A percentile compares a stretch with the other conserved stretches of the same genome.
These are phyloP conservation scores for Lytechinus pictus DNA, from an alignment of 35 echinoderm and acorn worm species.

Conservation along the genomic window DNA sequence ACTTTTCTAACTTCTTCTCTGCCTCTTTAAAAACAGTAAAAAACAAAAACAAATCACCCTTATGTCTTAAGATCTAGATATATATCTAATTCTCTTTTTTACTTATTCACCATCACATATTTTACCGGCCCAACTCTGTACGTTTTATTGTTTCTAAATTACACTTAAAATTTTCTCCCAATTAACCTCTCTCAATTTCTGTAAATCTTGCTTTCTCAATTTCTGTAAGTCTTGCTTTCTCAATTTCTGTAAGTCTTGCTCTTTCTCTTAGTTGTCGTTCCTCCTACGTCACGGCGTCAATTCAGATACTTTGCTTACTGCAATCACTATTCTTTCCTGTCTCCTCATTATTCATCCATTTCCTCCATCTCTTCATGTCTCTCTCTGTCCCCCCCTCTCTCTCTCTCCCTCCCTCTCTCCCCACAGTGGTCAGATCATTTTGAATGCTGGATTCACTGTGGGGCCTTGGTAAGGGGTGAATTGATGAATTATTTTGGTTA, in stretches of 20 bases:
- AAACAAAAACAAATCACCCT: not conserved
- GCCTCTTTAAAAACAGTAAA: not conserved
- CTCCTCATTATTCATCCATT: not conserved
- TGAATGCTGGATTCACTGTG: not conserved
- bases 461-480: not conserved
- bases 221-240: too few relatives aligned
- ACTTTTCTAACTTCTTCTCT: not conserved
- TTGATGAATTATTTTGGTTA: slow-evolving; percentile 14
- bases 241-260: too few relatives aligned
- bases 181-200: too few relatives aligned
- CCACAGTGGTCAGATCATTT: not conserved
- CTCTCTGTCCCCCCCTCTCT: not conserved
- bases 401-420: not conserved
- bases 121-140: too few relatives aligned
- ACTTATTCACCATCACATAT: not conserved
- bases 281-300: too few relatives aligned
- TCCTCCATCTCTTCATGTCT: not conserved
- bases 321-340: not conserved
- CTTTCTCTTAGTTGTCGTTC: too few relatives aligned
- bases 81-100: not conserved
- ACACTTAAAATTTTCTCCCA: too few relatives aligned
- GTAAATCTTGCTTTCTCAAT: too few relatives aligned
- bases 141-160: too few relatives aligned
- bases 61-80: not conserved
- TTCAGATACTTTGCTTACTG: not conserved